These are phyloP conservation scores for Porphyrio hochstetteri DNA, from an alignment of 2,113 vertebrate species.

Conservation along the genomic window DNA sequence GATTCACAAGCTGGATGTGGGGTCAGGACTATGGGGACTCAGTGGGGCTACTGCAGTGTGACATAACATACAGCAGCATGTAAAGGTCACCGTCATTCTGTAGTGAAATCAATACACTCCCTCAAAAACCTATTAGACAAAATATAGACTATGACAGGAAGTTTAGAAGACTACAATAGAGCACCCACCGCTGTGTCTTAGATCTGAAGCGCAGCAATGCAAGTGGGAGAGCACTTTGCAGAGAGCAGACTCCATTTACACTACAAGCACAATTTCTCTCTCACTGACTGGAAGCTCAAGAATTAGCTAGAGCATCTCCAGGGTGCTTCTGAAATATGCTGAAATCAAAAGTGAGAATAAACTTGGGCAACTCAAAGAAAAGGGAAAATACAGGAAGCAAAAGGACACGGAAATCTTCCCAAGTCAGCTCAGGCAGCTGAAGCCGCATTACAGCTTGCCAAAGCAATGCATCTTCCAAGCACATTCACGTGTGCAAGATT, in stretches of 20 bases:
- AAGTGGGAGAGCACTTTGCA: neutral
- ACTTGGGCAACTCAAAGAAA: slow-evolving; percentile 13
- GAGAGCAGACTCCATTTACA: neutral
- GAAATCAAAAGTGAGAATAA: slow-evolving; percentile 30
- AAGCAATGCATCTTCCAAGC: slow-evolving; percentile 1
- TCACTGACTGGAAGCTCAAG: neutral
- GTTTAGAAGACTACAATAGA: neutral
- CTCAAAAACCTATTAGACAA: slow-evolving; percentile 39
- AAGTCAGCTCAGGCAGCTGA: neutral
- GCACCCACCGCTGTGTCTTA: neutral
- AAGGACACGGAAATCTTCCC: slow-evolving; percentile 1
- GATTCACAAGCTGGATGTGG: neutral
- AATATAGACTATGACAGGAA: neutral
- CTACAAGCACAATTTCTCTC: neutral
- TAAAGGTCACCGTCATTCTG: neutral
- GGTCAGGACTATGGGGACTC: neutral
- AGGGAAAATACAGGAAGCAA: neutral
- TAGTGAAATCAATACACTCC: slow-evolving; percentile 4
- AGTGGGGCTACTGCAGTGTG: neutral
- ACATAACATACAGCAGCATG: neutral
- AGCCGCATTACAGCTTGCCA: slow-evolving; percentile 26
- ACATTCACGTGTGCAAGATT: slow-evolving; percentile 31
- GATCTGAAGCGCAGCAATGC: neutral
- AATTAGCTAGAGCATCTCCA: neutral
- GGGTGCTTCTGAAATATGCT: neutral